Conservation (phyloP, 2,113 vertebrate genomes). For the Nothocercus julius region DNA sequence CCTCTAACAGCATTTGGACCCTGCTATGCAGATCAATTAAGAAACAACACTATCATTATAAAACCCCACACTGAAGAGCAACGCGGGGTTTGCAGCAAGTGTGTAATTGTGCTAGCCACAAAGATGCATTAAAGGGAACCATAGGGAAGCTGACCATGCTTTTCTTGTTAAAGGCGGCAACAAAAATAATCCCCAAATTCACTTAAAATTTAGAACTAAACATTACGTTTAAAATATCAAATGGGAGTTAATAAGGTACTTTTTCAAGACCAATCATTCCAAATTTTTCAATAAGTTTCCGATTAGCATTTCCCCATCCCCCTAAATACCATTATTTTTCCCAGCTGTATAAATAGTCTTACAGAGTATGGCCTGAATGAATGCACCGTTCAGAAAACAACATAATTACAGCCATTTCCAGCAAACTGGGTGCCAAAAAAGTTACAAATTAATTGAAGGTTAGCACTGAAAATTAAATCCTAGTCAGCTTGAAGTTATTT, state of each 20-base stretch:
- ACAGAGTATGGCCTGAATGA: constrained; percentile 76
- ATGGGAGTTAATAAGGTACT: constrained; percentile 34
- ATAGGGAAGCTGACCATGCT: constrained; percentile 54
- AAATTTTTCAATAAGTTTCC: constrained; percentile 72
- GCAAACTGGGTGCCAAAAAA: constrained; percentile 80
- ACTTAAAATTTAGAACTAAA: constrained; percentile 61
- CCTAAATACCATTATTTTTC: constrained; percentile 72
- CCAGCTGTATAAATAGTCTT: constrained; percentile 82
- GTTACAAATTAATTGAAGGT: constrained; percentile 87
- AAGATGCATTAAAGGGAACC: constrained; percentile 58
- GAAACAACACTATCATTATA: constrained; percentile 45
- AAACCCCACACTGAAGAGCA: constrained; percentile 48
- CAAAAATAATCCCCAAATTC: constrained; percentile 58
- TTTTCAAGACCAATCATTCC: constrained; percentile 64
- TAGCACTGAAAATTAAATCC: constrained; percentile 83
- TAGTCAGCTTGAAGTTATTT: constrained; percentile 79
- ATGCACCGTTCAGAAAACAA: constrained; percentile 81
- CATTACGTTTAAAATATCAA: constrained; percentile 54
- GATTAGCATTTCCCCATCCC: constrained; percentile 68
- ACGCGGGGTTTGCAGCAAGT: constrained; percentile 25
- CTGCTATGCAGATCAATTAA: constrained; percentile 44
- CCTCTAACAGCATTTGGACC: constrained; percentile 1
- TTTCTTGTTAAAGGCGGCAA: constrained; percentile 62
- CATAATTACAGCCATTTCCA: constrained; percentile 82
- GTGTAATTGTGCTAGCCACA: constrained; percentile 37